These are phyloP conservation scores for Oreochromis mossambicus DNA, from an alignment of 2,797 vertebrate genomes.

Conservation along the genomic window DNA sequence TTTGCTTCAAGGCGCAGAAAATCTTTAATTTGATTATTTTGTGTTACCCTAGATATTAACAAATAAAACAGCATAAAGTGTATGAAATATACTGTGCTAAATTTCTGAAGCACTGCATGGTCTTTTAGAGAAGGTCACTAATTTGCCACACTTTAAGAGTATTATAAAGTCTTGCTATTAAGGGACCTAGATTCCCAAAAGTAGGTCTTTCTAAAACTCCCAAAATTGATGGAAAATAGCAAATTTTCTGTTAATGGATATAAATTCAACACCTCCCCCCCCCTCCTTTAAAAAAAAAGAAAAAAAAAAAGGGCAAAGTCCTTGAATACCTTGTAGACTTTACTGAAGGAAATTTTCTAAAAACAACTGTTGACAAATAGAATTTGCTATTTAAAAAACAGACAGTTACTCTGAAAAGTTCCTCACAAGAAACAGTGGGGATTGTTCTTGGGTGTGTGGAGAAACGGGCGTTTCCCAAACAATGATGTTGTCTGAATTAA, in stretches of 20 bases:
- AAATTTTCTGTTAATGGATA: neutral
- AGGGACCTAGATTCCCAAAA: neutral
- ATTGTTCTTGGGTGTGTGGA: constrained; percentile 32
- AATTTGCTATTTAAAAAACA: constrained; percentile 35
- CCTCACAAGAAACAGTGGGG: constrained; percentile 14
- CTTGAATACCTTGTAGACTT: neutral
- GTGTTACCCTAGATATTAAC: neutral
- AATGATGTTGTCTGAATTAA: constrained; percentile 46
- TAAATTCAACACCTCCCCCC: neutral
- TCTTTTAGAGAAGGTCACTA: neutral
- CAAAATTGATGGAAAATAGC: neutral
- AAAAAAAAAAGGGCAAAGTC: fast-evolving
- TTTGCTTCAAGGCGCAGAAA: neutral
- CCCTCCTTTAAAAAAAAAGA: fast-evolving
- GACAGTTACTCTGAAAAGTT: constrained; percentile 7
- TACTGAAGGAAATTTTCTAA: constrained; percentile 32
- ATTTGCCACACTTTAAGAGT: neutral
- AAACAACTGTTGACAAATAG: constrained; percentile 27
- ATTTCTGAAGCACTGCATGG: neutral
- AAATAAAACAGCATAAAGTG: neutral
- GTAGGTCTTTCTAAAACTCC: neutral
- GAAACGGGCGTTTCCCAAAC: constrained; percentile 33
- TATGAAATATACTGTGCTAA: neutral
- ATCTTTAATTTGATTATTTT: neutral
- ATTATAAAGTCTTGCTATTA: neutral